Conservation (phyloP, 2,113 vertebrate species). For the Serilophus lunatus region DNA sequence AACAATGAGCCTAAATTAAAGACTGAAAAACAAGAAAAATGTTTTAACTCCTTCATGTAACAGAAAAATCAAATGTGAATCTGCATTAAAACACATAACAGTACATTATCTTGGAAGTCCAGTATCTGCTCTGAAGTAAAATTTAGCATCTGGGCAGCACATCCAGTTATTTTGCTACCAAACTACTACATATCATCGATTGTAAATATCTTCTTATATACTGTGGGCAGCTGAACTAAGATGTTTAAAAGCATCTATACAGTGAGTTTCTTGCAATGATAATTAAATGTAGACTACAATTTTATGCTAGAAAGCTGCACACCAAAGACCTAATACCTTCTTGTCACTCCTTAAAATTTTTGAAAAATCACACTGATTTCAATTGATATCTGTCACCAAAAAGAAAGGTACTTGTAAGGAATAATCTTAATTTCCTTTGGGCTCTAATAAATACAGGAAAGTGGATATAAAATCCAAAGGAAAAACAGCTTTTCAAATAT, state of each 20-base stretch:
- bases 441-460: constrained; percentile 19
- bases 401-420: constrained; percentile 10
- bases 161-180: neutral
- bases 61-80: constrained; percentile 17
- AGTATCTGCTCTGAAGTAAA: neutral
- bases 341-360: neutral
- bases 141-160: neutral
- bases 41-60: constrained; percentile 77
- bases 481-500: constrained; percentile 47
- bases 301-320: neutral
- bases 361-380: neutral
- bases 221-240: neutral
- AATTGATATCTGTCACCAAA: neutral
- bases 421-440: constrained; percentile 12
- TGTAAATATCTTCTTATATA: neutral
- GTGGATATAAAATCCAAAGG: constrained; percentile 26
- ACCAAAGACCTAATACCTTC: neutral
- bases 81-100: neutral
- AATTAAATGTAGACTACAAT: neutral
- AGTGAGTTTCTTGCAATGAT: neutral
- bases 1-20: constrained; percentile 87
- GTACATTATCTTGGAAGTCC: neutral
- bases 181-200: neutral
- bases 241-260: neutral
- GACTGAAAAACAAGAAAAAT: constrained; percentile 77